phyloP scores from a whole-genome alignment of 2,113 vertebrate genomes.

The Tauraco erythrolophus region DNA sequence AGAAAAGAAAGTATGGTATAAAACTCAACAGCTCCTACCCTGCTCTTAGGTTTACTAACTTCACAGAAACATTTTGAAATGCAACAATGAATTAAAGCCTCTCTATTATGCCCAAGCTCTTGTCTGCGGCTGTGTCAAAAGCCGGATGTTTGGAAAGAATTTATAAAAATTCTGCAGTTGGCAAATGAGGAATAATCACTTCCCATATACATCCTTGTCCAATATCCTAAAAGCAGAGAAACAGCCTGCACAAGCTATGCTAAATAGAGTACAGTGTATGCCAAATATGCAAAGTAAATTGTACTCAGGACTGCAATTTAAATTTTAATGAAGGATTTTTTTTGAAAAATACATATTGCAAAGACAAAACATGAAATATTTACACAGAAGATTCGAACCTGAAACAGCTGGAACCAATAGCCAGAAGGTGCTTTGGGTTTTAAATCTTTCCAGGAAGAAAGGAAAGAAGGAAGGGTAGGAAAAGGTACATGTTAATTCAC shows the following conservation, averaged over 20 bases:
- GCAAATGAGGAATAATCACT: background rate
- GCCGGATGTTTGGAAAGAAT: background rate
- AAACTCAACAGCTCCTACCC: background rate
- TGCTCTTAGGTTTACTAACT: background rate
- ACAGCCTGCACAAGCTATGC: background rate
- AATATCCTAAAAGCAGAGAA: background rate
- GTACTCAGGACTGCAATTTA: background rate
- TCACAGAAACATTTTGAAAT: background rate
- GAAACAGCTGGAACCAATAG: background rate
- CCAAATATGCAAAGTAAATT: conserved; percentile 24
- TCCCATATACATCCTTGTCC: background rate
- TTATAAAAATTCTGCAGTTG: background rate
- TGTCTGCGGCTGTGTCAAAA: background rate
- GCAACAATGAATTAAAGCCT: background rate
- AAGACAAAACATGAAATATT: conserved; percentile 18
- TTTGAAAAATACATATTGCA: background rate
- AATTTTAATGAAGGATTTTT: background rate
- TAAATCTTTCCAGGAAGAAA: background rate
- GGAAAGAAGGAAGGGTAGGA: background rate
- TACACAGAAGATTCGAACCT: background rate
- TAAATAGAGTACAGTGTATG: background rate
- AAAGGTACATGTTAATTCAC: background rate
- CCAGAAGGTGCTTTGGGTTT: background rate
- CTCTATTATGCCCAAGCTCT: background rate
- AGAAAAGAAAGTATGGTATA: background rate